Conservation (phyloP, 1,140 invertebrate species). For the Drosophila tani region DNA sequence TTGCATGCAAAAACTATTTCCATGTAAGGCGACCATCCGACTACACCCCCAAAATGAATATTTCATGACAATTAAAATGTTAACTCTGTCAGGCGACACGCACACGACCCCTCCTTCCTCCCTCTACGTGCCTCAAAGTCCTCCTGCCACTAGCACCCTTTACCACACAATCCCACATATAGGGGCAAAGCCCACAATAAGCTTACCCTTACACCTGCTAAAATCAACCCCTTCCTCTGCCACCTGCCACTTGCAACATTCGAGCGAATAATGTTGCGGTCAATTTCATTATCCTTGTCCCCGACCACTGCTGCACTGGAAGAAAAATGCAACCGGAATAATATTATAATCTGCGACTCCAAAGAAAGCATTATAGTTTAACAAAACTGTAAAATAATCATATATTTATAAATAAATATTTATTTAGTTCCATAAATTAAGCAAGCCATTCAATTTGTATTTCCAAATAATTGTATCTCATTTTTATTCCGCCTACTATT, state of each 20-base stretch:
- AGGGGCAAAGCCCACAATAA: conserved; percentile 16
- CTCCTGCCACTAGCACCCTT: background rate
- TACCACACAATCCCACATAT: conserved; percentile 3
- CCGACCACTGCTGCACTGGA: background rate
- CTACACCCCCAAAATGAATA: conserved; percentile 60
- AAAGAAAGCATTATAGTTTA: no score
- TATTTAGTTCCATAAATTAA: background rate
- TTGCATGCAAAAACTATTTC: conserved; percentile 68
- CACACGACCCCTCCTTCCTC: background rate
- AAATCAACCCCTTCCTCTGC: conserved; percentile 1
- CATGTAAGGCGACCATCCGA: conserved; percentile 44
- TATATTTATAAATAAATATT: no score
- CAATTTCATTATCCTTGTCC: conserved; percentile 67
- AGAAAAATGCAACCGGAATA: background rate
- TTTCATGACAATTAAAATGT: conserved; percentile 82
- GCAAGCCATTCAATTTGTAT: background rate
- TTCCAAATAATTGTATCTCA: background rate
- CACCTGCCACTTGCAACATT: conserved; percentile 61
- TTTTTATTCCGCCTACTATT: background rate
- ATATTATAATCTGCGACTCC: no score
- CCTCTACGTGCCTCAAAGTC: background rate
- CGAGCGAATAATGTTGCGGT: conserved; percentile 73
- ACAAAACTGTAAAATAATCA: no score
- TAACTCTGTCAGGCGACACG: conserved; percentile 74
- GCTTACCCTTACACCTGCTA: conserved; percentile 51